These are phyloP conservation scores for Archegozetes longisetosus DNA, from an alignment of 1,140 invertebrate species.

Conservation along the genomic window DNA sequence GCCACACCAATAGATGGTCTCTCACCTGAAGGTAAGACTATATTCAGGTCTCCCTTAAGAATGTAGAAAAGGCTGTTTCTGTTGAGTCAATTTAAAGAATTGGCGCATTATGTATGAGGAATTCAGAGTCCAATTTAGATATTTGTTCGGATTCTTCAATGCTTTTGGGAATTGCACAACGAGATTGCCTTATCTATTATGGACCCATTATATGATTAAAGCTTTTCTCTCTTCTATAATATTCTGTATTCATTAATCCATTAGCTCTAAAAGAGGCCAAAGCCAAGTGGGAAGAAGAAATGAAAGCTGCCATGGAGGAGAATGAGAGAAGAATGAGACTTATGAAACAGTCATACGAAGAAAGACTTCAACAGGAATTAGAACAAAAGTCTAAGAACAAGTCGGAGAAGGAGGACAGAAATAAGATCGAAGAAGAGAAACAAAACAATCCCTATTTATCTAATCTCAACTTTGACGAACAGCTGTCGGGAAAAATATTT, in stretches of 20 bases:
- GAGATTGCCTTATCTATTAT: too few species aligned
- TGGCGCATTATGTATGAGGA: too few species aligned
- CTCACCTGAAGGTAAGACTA: too few species aligned
- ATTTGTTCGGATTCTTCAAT: too few species aligned
- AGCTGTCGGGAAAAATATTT: constrained; percentile 38
- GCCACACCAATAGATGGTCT: neutral
- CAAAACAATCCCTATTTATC: constrained; percentile 35
- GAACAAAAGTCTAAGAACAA: neutral
- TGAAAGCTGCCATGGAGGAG: constrained; percentile 37
- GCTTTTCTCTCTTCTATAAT: neutral
- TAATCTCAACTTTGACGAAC: constrained; percentile 43
- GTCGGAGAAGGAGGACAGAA: constrained; percentile 10
- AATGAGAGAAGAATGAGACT: constrained; percentile 40
- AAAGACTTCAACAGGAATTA: constrained; percentile 31
- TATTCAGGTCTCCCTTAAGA: neutral
- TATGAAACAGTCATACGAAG: constrained; percentile 39
- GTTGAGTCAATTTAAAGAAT: neutral
- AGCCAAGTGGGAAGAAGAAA: constrained; percentile 31
- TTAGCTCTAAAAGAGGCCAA: constrained; percentile 29
- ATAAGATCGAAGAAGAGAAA: constrained; percentile 34
- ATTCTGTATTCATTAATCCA: constrained; percentile 7
- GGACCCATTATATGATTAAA: too few species aligned
- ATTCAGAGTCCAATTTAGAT: too few species aligned
- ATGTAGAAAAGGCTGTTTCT: constrained; percentile 1
- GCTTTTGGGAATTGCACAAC: too few species aligned